Conservation (phyloP, 2,888 invertebrate genomes). For the Linnaemya tessellans region DNA sequence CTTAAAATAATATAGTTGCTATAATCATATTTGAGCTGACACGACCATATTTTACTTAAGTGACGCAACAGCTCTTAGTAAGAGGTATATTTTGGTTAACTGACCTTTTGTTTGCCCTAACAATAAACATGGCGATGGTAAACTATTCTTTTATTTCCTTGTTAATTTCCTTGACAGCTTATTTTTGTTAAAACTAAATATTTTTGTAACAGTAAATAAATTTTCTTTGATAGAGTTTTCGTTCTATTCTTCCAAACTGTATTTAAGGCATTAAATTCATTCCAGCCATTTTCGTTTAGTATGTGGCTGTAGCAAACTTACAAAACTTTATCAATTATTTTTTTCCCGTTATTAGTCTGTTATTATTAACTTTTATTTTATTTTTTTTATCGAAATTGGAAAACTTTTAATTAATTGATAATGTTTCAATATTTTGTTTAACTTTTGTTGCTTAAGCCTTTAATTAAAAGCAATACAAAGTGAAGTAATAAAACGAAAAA, state of each 20-base stretch:
- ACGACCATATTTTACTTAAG: too few relatives aligned
- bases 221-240: background rate
- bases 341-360: background rate
- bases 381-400: conserved; percentile 9
- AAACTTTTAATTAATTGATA: conserved; percentile 61
- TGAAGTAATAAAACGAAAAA: background rate
- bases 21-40: too few relatives aligned
- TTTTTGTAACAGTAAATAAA: background rate
- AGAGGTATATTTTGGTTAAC: too few relatives aligned
- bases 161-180: background rate
- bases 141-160: too few relatives aligned
- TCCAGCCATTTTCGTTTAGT: background rate
- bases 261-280: background rate
- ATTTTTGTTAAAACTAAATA: background rate
- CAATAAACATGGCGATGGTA: too few relatives aligned
- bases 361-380: conserved; percentile 18
- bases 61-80: too few relatives aligned
- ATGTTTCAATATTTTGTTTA: conserved; percentile 61
- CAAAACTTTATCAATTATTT: conserved; percentile 32
- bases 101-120: too few relatives aligned
- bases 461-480: conserved; percentile 35
- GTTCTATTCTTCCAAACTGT: background rate
- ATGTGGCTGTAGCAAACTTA: background rate
- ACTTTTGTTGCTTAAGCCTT: conserved; percentile 44
- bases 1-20: too few relatives aligned